Conservation (phyloP, 2,113 vertebrate species). For the Strix aluco region DNA sequence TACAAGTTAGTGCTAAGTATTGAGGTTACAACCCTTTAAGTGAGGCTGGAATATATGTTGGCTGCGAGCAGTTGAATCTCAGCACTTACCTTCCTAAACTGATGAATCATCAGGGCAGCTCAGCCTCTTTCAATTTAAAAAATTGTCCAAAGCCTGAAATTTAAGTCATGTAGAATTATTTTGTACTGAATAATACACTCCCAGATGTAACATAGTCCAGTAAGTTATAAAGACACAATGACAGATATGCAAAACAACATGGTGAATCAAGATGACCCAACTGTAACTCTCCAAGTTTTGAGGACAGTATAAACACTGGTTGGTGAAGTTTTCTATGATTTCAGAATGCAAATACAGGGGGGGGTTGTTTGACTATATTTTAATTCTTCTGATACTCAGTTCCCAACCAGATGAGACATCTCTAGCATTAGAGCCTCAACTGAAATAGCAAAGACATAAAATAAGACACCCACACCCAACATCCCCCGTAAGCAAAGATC, state of each 20-base stretch:
- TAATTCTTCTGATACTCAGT: background rate
- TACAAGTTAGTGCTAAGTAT: background rate
- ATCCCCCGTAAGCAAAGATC: accelerated
- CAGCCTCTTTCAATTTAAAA: background rate
- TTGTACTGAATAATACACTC: background rate
- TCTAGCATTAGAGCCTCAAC: background rate
- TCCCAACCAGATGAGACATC: background rate
- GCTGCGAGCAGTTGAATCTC: background rate
- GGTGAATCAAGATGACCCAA: background rate
- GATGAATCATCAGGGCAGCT: background rate
- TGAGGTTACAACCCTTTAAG: background rate
- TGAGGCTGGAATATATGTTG: background rate
- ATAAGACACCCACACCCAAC: background rate
- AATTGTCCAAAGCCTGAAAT: background rate
- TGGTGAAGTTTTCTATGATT: background rate
- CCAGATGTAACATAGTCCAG: background rate
- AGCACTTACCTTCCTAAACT: background rate
- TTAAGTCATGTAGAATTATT: background rate
- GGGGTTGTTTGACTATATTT: background rate
- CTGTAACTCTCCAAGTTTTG: background rate
- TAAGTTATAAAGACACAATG: background rate
- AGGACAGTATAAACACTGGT: background rate
- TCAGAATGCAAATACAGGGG: background rate
- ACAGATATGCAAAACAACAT: background rate
- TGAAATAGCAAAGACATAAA: background rate